Base-by-base conservation (phyloP, 2,888 invertebrate genomes). In the Brachypterus glaber region DNA sequence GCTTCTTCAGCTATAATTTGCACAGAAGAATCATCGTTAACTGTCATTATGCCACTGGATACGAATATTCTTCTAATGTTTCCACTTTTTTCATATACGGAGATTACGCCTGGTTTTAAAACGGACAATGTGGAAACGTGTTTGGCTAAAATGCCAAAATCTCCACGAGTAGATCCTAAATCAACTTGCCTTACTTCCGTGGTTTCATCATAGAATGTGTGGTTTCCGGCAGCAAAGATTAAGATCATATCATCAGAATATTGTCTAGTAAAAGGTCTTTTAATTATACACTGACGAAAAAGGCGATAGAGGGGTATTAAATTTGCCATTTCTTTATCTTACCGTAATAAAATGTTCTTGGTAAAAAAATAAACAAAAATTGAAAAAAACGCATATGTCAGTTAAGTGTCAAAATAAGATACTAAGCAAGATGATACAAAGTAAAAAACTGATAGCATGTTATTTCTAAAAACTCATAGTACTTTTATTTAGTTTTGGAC, bases 1-100 rank as follows among this genome's bases (percentile, higher is more conserved):
- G 95, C 96, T 70, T 97, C 97, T 68, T 97, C 96, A 18, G 96
- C 96, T 48, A 97, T 69, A 35, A 93, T 79, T 75, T 97, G 96
- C 39, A 89, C 89, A 44, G 91, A 85, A 4, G 93, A 93, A 63
- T 97, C 96, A 48, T 92, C 91, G 63, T 97, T 96, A 52, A 97
- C 89, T 21, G 93, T 83, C 49, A 97, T 74, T 13, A 93, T 90
- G 39, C 97, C 97, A 54, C 95, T 95, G 40, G 96, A 96, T 5
- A 96, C 96, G 66, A 97, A 96, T 58, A 82, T 85, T 67, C 89
- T 92, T 58, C 79, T 85, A 9, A 77, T 66, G 46, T 76, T 73
- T 43, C 92, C 93, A 59, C 86, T 87, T 49, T 83, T 78, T 66
- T 97, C 95, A 52, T 73, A 75, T 4, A 97, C 91, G 37, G 88